These are phyloP conservation scores for Lagorchestes hirsutus DNA, from an alignment of 2,797 vertebrate genomes.

Conservation along the genomic window DNA sequence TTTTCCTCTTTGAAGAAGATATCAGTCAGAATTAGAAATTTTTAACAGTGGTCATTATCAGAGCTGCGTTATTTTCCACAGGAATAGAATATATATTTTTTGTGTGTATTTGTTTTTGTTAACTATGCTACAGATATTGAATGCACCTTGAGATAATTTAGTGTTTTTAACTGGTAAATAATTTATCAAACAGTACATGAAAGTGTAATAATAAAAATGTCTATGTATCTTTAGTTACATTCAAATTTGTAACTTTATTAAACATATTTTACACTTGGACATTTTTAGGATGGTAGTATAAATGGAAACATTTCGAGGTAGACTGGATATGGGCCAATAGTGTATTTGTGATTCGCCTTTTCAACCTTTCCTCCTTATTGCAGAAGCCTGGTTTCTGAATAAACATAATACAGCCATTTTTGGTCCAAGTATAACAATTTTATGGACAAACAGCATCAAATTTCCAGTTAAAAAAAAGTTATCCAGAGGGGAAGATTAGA, in stretches of 20 bases:
- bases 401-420: slow-evolving; percentile 72
- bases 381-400: slow-evolving; percentile 74
- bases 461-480: slow-evolving; percentile 82
- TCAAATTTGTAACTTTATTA: slow-evolving; percentile 90
- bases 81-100: slow-evolving; percentile 89
- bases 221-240: slow-evolving; percentile 90
- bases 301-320: slow-evolving; percentile 79
- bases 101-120: slow-evolving; percentile 89
- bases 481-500: slow-evolving; percentile 75
- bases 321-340: slow-evolving; percentile 75
- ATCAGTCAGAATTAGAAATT: slow-evolving; percentile 86
- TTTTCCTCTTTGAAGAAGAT: slow-evolving; percentile 80
- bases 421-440: slow-evolving; percentile 71
- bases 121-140: slow-evolving; percentile 90
- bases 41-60: slow-evolving; percentile 85
- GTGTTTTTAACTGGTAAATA: slow-evolving; percentile 91
- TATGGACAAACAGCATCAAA: slow-evolving; percentile 78
- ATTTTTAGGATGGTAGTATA: slow-evolving; percentile 85
- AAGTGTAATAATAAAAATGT: slow-evolving; percentile 89
- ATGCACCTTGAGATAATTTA: slow-evolving; percentile 91
- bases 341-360: slow-evolving; percentile 73
- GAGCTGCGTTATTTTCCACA: slow-evolving; percentile 87
- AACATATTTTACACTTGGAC: slow-evolving; percentile 88
- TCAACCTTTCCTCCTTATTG: slow-evolving; percentile 75
- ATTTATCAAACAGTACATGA: slow-evolving; percentile 90